Percentiles rank a stretch among this genome's conserved stretches.
These are phyloP conservation scores for Sinodicranocentrus sp. DNA, from an alignment of 2,888 invertebrate species.

Conservation along the genomic window DNA sequence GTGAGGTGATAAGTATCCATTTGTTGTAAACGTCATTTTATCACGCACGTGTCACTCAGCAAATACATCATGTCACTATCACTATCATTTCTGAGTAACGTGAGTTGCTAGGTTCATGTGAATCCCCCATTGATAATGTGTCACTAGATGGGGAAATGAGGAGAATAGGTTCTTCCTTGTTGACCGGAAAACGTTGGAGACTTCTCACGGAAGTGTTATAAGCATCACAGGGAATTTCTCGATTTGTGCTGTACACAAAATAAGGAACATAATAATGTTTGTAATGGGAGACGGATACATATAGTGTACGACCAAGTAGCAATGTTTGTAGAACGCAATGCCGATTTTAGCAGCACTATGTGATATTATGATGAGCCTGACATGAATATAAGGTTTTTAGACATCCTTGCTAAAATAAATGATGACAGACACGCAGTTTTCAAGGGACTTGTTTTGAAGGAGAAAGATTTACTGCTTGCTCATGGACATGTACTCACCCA, in stretches of 20 bases:
- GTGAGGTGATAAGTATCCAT: not conserved
- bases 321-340: no score
- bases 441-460: slow-evolving; percentile 11
- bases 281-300: not conserved
- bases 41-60: slow-evolving; percentile 32
- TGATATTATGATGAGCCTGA: no score
- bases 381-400: slow-evolving; percentile 13
- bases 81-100: not conserved
- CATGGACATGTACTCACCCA: not conserved
- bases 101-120: not conserved
- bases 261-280: not conserved
- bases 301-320: no score
- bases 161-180: not conserved
- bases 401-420: slow-evolving; percentile 62
- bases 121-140: not conserved
- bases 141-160: slow-evolving; percentile 1
- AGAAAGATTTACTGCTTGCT: slow-evolving; percentile 1
- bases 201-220: no score
- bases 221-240: no score
- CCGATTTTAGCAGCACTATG: no score
- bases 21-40: slow-evolving; percentile 8
- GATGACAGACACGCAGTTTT: slow-evolving; percentile 53
- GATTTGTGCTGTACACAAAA: no score
- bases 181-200: not conserved
- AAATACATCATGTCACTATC: slow-evolving; percentile 16